Base-by-base conservation (phyloP, 1,140 invertebrate genomes). In the Pectinophora gossypiella region DNA sequence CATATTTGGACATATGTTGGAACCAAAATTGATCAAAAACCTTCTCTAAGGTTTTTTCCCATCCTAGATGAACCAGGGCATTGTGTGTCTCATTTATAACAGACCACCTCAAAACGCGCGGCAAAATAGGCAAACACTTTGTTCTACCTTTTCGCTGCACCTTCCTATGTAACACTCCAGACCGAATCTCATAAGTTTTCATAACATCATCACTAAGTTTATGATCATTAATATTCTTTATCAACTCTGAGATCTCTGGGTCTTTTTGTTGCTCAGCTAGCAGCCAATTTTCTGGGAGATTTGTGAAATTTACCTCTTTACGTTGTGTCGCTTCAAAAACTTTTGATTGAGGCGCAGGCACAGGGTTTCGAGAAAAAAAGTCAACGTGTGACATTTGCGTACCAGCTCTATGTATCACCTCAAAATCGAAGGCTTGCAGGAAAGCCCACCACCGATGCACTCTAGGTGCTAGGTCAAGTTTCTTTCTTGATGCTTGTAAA, bases 31-130 rank as follows among this genome's bases (percentile, higher is more conserved):
- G 32, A 2, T 60, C 32, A 21, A 51, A 66, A 0, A 64, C 3
- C 10, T 73, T 73, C 7, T 66, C 62, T 1, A 73, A 44, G 0
- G 70, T 73, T 49, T 73, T 73, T 7, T 68, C 62, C 52, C 54
- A 68, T 0, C 68, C 71, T 3, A 71, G 19, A 53, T 74, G 71
- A 4, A 56, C 48, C n/a, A 67, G 19, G 0, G 32, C 35, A 12
- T 74, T 66, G 47, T 80, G 83, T 4, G 70, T 50, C 42, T 66
- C 56, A 21, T 78, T 72, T 45, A 86, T 68, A 5, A 83, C 46
- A 0, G 68, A 51, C 54, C 51, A 75, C 43, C 47, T 48, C n/a
- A 75, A 68, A 0, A 60, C 36, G 16, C 62, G 52, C 0, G 76
- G 72, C 12, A 80, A 44, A 20, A 77, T 65, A 9, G 75, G 67